Evolutionary conservation across 1,140 invertebrate species (phyloP), one percentile per base, ranked within the genome.

Genomic region (Drosophila orosa): DNA sequence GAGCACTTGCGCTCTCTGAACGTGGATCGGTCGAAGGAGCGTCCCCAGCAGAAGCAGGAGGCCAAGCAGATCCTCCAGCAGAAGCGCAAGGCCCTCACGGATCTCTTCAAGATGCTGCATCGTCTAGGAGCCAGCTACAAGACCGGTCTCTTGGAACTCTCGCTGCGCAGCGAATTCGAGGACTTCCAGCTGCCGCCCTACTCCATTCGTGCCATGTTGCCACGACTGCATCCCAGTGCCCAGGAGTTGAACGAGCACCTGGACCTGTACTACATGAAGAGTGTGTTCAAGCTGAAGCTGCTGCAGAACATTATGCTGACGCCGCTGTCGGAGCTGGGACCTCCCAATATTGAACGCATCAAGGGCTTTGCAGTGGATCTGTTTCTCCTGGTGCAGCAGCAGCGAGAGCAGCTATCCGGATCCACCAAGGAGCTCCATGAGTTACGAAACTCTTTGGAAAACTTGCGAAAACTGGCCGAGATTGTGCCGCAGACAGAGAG

Each of bases 61-160:
- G 96, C 96, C 0, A 97, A 96, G 82, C 95, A 94, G 90, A 95
- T 98, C 37, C 93, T 98, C 1, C 95, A 97, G 73, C 95, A 96
- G 75, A 98, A 98, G 91, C 95, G 96, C 31, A 95, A 96, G 92
- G 95, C 95, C 6, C 90, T 99, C 0, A 94, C 96, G 1, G 96
- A 98, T 93, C 93, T 98, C 24, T 98, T 98, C 84, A 97, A 96
- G 85, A 93, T 93, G 13, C 92, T 99, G 0, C 92, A 94, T 2
- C 93, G 94, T 55, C 93, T 96, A 74, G 97, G 97, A 0, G 80
- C 98, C 2, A 98, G 96, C 8, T 98, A 97, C 80, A 94, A 96
- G 61, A 95, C 94, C 4, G 98, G 97, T 3, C 92, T 96, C 2
- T 91, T 95, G 25, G 92, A 93, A 78, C 48, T 94, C 17, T 87